Base-by-base conservation (phyloP, 2,797 vertebrate genomes). In the Arnoldichthys spilopterus region DNA sequence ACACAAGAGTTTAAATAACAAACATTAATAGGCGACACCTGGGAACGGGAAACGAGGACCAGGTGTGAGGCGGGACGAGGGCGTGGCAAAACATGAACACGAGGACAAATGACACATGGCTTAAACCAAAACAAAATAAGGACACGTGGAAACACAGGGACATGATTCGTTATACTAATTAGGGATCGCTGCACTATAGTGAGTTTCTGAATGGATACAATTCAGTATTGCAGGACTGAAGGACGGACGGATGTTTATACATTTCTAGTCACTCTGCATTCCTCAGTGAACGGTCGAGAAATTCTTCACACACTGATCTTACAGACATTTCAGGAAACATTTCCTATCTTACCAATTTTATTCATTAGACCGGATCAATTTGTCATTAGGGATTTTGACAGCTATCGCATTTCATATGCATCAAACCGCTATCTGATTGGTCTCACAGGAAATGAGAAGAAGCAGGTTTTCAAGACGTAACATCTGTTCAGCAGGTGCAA, bases 361-460 rank as follows among this genome's bases (percentile, higher is more conserved):
- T 24, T 26, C 53, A n/a, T 56, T 49, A 43, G 30, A 76, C 63
- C 61, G 28, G 40, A 77, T 73, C 30, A 51, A 45, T 58, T 49
- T 67, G 13, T 53, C 34, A 59, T 67, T 72, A 77, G 43, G 24
- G 59, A 58, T 53, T 59, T 32, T 77, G 53, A 62, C 74, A 77
- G 53, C 61, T 40, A 53, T 73, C 66, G 28, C 62, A 69, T 72
- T 63, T 43, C 16, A 24, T 77, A 47, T 77, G 61, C 26, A 74
- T 77, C 43, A 73, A 53, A 28, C 32, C 45, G 53, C 24, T 74
- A 68, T 30, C 53, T 59, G 74, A 77, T 54, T 73, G 53, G 62
- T 58, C 53, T 16, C 62, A 45, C 61, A 5, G 26, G 53, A 20
- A 81, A 72, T 62, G 13, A 3, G 18, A 59, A 22, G 59, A 16